Base-by-base conservation (phyloP, 2,113 vertebrate species). In the Hipposideros armiger region DNA sequence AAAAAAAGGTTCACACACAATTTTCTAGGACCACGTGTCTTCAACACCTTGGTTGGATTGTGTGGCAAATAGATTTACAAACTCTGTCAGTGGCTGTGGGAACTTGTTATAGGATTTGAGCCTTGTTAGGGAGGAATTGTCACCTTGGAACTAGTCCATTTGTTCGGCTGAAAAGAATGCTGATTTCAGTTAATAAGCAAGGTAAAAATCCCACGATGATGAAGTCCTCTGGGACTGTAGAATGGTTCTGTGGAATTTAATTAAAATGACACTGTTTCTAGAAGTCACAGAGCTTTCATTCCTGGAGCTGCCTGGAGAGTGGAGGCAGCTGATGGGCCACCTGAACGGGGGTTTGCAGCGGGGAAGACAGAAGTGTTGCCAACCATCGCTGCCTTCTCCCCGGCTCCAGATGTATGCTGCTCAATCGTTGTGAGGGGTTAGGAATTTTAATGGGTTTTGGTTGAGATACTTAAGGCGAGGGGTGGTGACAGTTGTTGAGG, bases 191-290 rank as follows among this genome's bases (percentile, higher is more conserved):
- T 94, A 66, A 95, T 87, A 91, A 94, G 82, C 72, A 60, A 82
- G 76, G 86, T 95, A 62, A 80, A 96, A 87, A 77, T 78, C 82
- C 86, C 62, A 74, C 22, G 15, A 26, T 4, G 62, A 56, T 26
- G 45, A 54, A 42, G 40, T 87, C 94, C 92, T 90, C 91, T 28
- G 84, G 84, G 97, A 87, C 76, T 0, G 0, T 3, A 28, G 45
- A 58, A 47, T 47, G 40, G 54, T 96, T 94, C 56, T 72, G 74
- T 91, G 92, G 93, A 87, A 97, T 95, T 95, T 92, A 95, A 95
- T 95, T 87, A 94, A 95, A 93, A 94, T 28, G 66, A 95, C 90
- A 90, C 58, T 32, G 82, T 91, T 95, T 92, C 77, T 95, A 52
- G 92, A 86, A 93, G n/a, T 76, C 52, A 13, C 11, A 7, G 73